Conservation (phyloP, 1,140 invertebrate species). For the Drosophila lowei region DNA sequence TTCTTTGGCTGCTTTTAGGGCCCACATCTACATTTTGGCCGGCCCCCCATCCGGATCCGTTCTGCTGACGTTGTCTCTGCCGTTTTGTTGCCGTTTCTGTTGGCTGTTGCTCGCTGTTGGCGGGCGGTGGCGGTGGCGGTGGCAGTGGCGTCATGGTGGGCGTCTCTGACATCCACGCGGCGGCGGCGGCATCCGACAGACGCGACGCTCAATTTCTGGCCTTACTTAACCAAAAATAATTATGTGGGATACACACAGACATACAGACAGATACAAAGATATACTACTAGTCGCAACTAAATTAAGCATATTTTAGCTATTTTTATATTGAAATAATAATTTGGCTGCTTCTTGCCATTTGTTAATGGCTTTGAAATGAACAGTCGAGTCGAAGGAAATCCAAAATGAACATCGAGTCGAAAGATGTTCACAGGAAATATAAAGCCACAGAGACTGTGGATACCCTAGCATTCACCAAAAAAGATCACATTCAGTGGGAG, state of each 20-base stretch:
- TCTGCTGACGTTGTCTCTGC: conserved; percentile 43
- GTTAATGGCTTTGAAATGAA: conserved; percentile 77
- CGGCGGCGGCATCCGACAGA: conserved; percentile 32
- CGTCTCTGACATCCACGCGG: conserved; percentile 66
- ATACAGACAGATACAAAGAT: conserved; percentile 20
- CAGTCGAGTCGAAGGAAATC: conserved; percentile 28
- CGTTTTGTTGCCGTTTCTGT: conserved; percentile 21
- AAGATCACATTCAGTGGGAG: no score
- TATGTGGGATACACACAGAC: conserved; percentile 67
- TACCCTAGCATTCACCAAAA: no score
- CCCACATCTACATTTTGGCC: conserved; percentile 36
- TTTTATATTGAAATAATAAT: conserved; percentile 71
- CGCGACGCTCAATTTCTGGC: conserved; percentile 37
- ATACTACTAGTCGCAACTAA: conserved; percentile 49
- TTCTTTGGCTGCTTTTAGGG: conserved; percentile 73
- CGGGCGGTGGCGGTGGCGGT: no score
- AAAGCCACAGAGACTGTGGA: neutral
- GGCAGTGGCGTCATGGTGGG: conserved; percentile 68
- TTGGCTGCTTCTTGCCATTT: conserved; percentile 72
- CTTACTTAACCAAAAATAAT: conserved; percentile 77
- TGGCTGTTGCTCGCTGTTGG: conserved; percentile 17
- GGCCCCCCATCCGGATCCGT: conserved; percentile 26
- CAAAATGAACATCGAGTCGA: conserved; percentile 33
- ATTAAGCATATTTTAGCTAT: conserved; percentile 81
- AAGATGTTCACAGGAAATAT: conserved; percentile 1